A percentile compares a stretch with the other conserved stretches of the same genome.
Conservation (phyloP, 2,888 invertebrate genomes). For the Nomada ferruginata region DNA sequence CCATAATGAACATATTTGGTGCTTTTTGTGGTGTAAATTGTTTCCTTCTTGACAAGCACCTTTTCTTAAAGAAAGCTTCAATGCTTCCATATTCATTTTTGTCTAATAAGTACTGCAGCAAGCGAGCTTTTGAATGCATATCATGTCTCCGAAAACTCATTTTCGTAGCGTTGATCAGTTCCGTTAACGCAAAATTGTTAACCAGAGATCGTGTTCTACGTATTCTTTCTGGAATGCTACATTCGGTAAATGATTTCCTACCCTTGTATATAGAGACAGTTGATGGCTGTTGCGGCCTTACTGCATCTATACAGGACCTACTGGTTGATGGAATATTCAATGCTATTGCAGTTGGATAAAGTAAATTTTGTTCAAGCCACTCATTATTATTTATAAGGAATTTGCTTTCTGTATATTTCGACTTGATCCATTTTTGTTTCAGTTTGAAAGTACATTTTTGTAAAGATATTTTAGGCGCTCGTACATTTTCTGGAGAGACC, state of each 20-base stretch:
- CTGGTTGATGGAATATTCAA: background rate
- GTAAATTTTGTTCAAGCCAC: constrained; percentile 2
- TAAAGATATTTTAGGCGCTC: background rate
- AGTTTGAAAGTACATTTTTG: background rate
- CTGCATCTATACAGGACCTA: too few relatives aligned
- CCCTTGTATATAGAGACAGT: background rate
- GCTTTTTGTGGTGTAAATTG: background rate
- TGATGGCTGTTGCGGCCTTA: background rate
- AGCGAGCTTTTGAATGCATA: constrained; percentile 13
- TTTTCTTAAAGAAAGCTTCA: background rate
- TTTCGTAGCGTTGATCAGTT: constrained; percentile 1
- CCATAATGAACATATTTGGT: constrained; percentile 17
- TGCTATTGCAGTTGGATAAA: background rate
- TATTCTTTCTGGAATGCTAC: background rate
- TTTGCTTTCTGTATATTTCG: background rate
- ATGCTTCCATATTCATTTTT: background rate
- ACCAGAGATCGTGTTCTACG: background rate
- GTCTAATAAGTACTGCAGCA: constrained; percentile 13
- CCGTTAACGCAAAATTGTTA: constrained; percentile 5
- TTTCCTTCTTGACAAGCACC: background rate
- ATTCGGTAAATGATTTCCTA: background rate
- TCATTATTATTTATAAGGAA: too few relatives aligned
- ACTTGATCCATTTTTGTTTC: background rate
- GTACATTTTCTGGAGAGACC: background rate
- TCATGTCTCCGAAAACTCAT: too few relatives aligned